phyloP scores from a whole-genome alignment of 2,888 invertebrate species.

The Sycophila texana region DNA sequence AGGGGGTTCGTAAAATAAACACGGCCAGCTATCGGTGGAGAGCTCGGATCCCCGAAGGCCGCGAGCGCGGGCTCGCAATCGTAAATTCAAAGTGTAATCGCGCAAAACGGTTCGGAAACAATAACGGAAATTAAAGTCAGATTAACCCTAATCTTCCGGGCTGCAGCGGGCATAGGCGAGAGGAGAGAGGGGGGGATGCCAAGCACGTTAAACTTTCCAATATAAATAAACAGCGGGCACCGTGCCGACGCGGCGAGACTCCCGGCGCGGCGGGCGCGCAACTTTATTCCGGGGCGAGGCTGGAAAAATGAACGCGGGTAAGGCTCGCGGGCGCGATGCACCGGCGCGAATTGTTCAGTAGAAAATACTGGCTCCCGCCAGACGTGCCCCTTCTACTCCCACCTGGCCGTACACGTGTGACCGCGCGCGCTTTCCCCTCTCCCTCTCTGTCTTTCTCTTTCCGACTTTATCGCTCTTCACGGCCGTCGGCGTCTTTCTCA shows the following conservation, averaged over 20 bases:
- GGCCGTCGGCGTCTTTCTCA: background rate
- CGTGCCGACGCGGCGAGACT: conserved; percentile 1
- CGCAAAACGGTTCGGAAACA: conserved; percentile 41
- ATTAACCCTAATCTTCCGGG: conserved; percentile 47
- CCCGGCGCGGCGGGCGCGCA: conserved; percentile 5
- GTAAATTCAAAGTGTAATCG: conserved; percentile 54
- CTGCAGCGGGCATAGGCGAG: background rate
- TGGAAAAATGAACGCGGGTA: conserved; percentile 42
- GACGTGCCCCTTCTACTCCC: background rate
- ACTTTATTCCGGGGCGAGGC: conserved; percentile 26
- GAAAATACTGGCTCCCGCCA: conserved; percentile 56
- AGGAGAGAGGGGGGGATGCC: background rate
- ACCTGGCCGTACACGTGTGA: background rate
- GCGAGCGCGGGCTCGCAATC: conserved; percentile 38
- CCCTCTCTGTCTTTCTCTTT: background rate
- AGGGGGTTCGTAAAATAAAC: conserved; percentile 35
- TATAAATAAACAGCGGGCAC: conserved; percentile 37
- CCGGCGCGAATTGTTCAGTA: conserved; percentile 22
- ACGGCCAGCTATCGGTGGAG: conserved; percentile 22
- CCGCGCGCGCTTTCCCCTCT: background rate
- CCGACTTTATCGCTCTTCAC: background rate
- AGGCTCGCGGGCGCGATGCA: conserved; percentile 53
- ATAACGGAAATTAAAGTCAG: conserved; percentile 54
- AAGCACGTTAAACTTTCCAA: conserved; percentile 10
- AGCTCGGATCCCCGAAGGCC: conserved; percentile 6